Evolutionary conservation across 2,797 vertebrate species (phyloP), one percentile per base, ranked within the genome.

Genomic region (Choloepus didactylus): DNA sequence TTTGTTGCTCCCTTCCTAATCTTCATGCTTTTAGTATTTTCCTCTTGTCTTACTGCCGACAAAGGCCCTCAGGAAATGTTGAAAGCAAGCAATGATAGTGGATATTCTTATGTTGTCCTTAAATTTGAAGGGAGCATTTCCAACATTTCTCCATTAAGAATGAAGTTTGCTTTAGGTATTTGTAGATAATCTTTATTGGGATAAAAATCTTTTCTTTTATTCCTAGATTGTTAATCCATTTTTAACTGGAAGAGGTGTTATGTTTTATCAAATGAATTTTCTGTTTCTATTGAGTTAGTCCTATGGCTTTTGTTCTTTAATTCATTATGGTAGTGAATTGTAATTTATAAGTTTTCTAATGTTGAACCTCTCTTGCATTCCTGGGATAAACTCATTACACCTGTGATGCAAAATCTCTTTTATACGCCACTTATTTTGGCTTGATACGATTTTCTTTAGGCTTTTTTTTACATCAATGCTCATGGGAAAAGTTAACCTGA

Each of bases 211-310:
- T 90, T 86, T 89, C 44, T 89, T 87, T 23, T 77, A 12, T 89
- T 89, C 23, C 25, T 62, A 77, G 18, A 73, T 87, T 72, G 87
- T 14, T 90, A 76, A 41, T 1, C 41, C 85, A 87, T 85, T 91
- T 95, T 96, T 81, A 60, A 84, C 41, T 29, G 75, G 35, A 67
- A 54, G 76, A 84, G 0, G 0, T 83, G 9, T 44, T 92, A 1
- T 64, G 54, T 76, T 93, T 90, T 92, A 87, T 92, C 82, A 69
- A 84, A 44, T 59, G 14, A 82, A 29, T 87, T 76, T 81, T 56
- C 62, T 87, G 44, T 29, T 82, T 85, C 35, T 76, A 2, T 60
- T 77, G 35, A 62, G 27, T 56, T 27, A 6, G 9, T 62, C 38
- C 19, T 44, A 67, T 69, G 51, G 6, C 4, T 91, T 87, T 89